These are phyloP conservation scores for Melinaea menophilus DNA, from an alignment of 2,888 invertebrate genomes.

Conservation along the genomic window DNA sequence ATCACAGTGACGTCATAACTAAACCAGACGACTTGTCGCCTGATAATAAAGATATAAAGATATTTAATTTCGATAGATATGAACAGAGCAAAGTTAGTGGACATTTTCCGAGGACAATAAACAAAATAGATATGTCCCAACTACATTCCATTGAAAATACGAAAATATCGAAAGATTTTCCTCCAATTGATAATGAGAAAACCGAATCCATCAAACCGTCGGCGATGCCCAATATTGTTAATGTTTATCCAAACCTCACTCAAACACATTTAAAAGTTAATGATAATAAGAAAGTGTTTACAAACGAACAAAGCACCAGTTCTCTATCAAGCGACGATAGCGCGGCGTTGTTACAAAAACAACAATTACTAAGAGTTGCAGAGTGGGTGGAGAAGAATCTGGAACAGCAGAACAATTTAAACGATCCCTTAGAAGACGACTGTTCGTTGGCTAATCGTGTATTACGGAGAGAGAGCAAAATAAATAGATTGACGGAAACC, in stretches of 20 bases:
- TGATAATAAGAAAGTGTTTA: conserved; percentile 65
- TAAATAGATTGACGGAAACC: conserved; percentile 63
- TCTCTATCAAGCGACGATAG: conserved; percentile 75
- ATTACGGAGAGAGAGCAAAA: conserved; percentile 57
- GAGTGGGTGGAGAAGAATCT: conserved; percentile 87
- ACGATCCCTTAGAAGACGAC: conserved; percentile 67
- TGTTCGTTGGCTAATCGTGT: conserved; percentile 54
- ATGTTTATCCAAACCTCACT: conserved; percentile 70
- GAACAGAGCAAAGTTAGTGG: conserved; percentile 64
- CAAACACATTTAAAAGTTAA: conserved; percentile 72
- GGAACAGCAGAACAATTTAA: conserved; percentile 70
- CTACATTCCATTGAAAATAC: conserved; percentile 70
- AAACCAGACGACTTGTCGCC: conserved; percentile 45
- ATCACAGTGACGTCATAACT: conserved; percentile 41
- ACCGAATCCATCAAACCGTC: conserved; percentile 52
- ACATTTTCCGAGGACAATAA: conserved; percentile 58
- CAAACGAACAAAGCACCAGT: conserved; percentile 73
- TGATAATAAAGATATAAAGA: conserved; percentile 65
- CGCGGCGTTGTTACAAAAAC: conserved; percentile 77
- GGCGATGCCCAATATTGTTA: conserved; percentile 59
- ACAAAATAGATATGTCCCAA: conserved; percentile 71
- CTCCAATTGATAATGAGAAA: conserved; percentile 54
- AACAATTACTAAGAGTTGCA: conserved; percentile 83
- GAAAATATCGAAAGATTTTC: conserved; percentile 69
- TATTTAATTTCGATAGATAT: conserved; percentile 75